Evolutionary conservation across 2,888 invertebrate species (phyloP).

Genomic region (Dryomyza anilis): DNA sequence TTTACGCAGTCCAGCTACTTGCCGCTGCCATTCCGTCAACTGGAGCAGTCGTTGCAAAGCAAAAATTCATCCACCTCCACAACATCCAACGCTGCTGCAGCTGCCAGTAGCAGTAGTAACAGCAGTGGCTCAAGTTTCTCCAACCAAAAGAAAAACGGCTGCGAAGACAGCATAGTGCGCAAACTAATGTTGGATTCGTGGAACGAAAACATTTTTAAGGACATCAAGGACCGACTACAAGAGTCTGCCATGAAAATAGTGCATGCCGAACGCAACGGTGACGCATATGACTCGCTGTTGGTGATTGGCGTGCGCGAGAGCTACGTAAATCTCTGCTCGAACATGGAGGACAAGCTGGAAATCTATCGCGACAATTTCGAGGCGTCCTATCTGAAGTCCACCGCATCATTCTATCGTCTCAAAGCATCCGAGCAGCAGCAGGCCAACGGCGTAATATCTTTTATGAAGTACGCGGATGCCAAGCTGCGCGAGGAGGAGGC

Average conservation of each 20-base stretch:
- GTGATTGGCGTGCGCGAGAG: conserved; percentile 98
- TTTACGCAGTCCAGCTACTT: conserved; percentile 97
- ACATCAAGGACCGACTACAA: conserved; percentile 90
- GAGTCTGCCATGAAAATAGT: conserved; percentile 98
- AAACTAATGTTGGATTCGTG: conserved; percentile 98
- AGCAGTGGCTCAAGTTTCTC: conserved; percentile 39
- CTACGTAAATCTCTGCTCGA: conserved; percentile 96
- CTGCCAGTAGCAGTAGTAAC: conserved; percentile 36
- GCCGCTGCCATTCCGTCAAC: conserved; percentile 92
- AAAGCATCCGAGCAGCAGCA: conserved; percentile 91
- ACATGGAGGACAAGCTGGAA: conserved; percentile 88
- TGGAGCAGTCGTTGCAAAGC: conserved; percentile 84
- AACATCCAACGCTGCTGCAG: too few species aligned
- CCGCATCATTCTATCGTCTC: conserved; percentile 89
- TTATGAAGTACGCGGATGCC: conserved; percentile 95
- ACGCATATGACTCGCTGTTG: conserved; percentile 95
- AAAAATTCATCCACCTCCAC: conserved; percentile 62
- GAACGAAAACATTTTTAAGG: conserved; percentile 96
- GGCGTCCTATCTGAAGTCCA: conserved; percentile 90
- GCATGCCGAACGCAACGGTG: conserved; percentile 94
- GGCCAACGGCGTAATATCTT: conserved; percentile 91
- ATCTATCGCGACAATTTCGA: conserved; percentile 98
- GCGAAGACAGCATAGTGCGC: conserved; percentile 90
- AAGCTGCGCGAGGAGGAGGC: conserved; percentile 95
- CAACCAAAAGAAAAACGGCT: conserved; percentile 65